Percentiles rank a stretch among this genome's conserved stretches.
phyloP scores from a whole-genome alignment of 2,797 vertebrate species.

The Neostethus bicornis region DNA sequence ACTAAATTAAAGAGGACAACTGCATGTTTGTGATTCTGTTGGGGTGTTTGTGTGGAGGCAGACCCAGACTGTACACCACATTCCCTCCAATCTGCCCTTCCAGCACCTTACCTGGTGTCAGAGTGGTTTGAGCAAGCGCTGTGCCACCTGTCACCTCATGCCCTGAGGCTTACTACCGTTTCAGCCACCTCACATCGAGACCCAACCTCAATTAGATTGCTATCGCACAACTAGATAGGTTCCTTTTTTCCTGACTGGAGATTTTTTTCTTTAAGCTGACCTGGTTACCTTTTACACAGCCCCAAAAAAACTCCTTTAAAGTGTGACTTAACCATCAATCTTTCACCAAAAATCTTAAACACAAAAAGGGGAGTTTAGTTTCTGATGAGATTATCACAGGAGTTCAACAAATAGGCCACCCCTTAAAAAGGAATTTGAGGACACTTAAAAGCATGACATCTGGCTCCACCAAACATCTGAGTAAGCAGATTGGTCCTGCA shows the following conservation, averaged over 20 bases:
- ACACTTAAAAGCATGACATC: conserved; percentile 67
- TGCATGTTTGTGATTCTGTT: conserved; percentile 4
- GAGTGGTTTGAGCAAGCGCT: conserved; percentile 51
- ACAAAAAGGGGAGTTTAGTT: conserved; percentile 28
- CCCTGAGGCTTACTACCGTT: conserved; percentile 43
- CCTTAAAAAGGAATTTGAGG: conserved; percentile 61
- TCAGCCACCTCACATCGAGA: conserved; percentile 43
- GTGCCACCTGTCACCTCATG: conserved; percentile 65
- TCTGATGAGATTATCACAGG: conserved; percentile 62
- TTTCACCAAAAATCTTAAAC: conserved; percentile 23
- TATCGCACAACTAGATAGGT: conserved; percentile 50
- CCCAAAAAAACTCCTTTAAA: conserved; percentile 25
- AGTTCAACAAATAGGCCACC: conserved; percentile 53
- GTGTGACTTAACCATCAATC: conserved; percentile 1
- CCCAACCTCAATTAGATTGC: conserved; percentile 56
- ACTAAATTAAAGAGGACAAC: conserved; percentile 10
- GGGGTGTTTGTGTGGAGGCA: conserved; percentile 6
- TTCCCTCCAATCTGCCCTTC: conserved; percentile 58
- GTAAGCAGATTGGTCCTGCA: conserved; percentile 76
- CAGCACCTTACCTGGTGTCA: conserved; percentile 64
- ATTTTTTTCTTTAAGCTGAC: conserved; percentile 43
- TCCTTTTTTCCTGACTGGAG: conserved; percentile 32
- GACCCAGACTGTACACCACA: conserved; percentile 20
- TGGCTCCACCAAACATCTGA: conserved; percentile 77
- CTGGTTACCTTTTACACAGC: conserved; percentile 24